Base-by-base conservation (phyloP, 2,797 vertebrate species). In the Dendrocincla fuliginosa region DNA sequence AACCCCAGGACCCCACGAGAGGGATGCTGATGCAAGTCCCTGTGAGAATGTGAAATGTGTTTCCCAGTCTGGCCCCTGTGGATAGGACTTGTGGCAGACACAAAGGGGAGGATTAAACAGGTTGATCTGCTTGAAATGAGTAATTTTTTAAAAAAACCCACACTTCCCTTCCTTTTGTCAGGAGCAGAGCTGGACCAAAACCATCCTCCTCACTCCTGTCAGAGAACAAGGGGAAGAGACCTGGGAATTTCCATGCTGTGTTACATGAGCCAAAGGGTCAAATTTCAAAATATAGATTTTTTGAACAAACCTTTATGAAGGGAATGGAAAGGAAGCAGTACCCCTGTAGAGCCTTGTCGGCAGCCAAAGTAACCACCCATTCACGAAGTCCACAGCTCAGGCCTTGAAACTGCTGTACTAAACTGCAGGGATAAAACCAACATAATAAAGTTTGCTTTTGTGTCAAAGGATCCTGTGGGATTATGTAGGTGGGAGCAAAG, bases 271-370 rank as follows among this genome's bases (percentile, higher is more conserved):
- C 37, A 30, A 94, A 92, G 86, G 55, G 30, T 87, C 52, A 10
- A 69, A 64, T 85, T 92, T 94, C 79, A 93, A 92, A 95, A 91
- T 49, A 80, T 0, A 69, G 68, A 76, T 50, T 84, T 93, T 95
- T 94, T 79, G 76, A 94, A 41, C 63, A 75, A 87, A 37, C 16
- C 35, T 96, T 93, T 91, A 33, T 79, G 60, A 87, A 70, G 78
- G 77, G 59, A 88, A 87, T 52, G 65, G 63, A 89, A 63, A n/a
- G 87, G 71, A 93, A 94, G 49, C 49, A 56, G 27, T 23, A 85
- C 82, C 63, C 75, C 86, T 73, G 55, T 18, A 81, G 73, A 91
- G 63, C 27, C 37, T 35, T 87, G 35, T 84, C 52, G 65, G 92
- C 68, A 78, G 77, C 76, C 63, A 85, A 57, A 71, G 52, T 67